A percentile compares a stretch with the other conserved stretches of the same genome.
These are phyloP conservation scores for Ophion ellenae DNA, from an alignment of 2,888 invertebrate species.

Conservation along the genomic window DNA sequence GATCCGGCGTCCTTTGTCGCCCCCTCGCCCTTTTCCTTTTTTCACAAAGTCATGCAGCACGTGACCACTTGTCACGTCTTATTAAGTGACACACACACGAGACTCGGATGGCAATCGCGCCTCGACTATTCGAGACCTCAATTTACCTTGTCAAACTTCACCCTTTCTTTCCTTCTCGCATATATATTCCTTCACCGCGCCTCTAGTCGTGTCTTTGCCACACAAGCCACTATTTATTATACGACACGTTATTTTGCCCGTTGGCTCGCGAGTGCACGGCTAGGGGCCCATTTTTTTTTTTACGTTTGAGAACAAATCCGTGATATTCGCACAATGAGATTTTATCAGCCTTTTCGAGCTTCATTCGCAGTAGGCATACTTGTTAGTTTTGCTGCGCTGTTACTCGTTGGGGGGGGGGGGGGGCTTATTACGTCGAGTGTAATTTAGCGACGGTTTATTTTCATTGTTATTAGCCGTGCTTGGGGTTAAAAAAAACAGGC, in stretches of 20 bases:
- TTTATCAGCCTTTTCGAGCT: too few relatives aligned
- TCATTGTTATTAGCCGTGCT: too few relatives aligned
- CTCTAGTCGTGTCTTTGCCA: background rate
- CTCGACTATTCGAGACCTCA: slow-evolving; percentile 17
- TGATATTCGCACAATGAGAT: too few relatives aligned
- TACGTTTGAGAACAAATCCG: too few relatives aligned
- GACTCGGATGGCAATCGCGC: slow-evolving; percentile 56
- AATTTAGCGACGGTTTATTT: too few relatives aligned
- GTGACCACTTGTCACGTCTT: slow-evolving; percentile 81
- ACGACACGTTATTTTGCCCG: slow-evolving; percentile 47
- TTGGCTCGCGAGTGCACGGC: too few relatives aligned
- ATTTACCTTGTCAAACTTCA: slow-evolving; percentile 16
- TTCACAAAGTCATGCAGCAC: slow-evolving; percentile 70
- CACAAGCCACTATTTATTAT: slow-evolving; percentile 37
- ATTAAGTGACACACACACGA: slow-evolving; percentile 76
- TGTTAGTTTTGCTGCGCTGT: too few relatives aligned
- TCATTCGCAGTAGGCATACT: too few relatives aligned
- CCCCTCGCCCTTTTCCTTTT: background rate
- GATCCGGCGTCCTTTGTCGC: background rate
- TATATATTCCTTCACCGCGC: background rate
- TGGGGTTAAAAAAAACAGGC: too few relatives aligned
- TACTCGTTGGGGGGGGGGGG: too few relatives aligned
- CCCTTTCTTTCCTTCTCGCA: slow-evolving; percentile 26
- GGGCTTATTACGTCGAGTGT: too few relatives aligned
- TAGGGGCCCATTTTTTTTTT: too few relatives aligned